These are phyloP conservation scores for Bergia sp. DNA, from an alignment of 92 coral and sea anemone genomes.

Conservation along the genomic window DNA sequence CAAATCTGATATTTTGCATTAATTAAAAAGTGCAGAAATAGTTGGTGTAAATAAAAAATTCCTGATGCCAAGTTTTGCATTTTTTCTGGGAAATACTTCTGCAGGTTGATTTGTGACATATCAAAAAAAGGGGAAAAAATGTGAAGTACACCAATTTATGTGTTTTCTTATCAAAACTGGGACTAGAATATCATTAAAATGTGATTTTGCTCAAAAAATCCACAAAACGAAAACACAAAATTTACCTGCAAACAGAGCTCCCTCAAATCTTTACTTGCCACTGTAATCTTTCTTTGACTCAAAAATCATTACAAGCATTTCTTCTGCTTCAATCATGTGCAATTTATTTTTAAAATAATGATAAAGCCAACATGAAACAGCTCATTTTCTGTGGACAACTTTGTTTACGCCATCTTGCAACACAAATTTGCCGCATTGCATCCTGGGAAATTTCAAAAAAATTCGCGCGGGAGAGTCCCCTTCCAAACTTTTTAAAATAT, in stretches of 20 bases:
- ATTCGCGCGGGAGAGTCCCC: constrained; percentile 29
- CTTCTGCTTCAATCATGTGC: constrained; percentile 36
- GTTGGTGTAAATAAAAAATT: constrained; percentile 20
- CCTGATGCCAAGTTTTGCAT: constrained; percentile 12
- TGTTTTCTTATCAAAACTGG: neutral
- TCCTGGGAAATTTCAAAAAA: constrained; percentile 22
- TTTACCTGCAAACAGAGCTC: constrained; percentile 33
- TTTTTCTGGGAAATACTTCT: neutral
- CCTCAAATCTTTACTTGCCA: neutral
- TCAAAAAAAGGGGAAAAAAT: constrained; percentile 6
- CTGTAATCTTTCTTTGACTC: neutral
- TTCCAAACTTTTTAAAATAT: constrained; percentile 11
- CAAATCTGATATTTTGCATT: constrained; percentile 18
- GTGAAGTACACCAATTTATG: constrained; percentile 9
- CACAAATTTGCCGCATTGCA: constrained; percentile 39
- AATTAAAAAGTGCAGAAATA: constrained; percentile 14
- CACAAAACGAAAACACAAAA: constrained; percentile 39
- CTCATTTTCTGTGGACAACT: neutral
- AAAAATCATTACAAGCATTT: constrained; percentile 25
- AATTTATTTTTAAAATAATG: constrained; percentile 12
- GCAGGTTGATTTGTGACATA: neutral
- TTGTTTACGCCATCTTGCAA: constrained; percentile 9
- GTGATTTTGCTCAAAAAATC: constrained; percentile 23
- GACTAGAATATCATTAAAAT: constrained; percentile 21
- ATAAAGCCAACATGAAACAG: neutral